Base-by-base conservation (phyloP, 2,113 vertebrate species). In the Pachycephala philippinensis region DNA sequence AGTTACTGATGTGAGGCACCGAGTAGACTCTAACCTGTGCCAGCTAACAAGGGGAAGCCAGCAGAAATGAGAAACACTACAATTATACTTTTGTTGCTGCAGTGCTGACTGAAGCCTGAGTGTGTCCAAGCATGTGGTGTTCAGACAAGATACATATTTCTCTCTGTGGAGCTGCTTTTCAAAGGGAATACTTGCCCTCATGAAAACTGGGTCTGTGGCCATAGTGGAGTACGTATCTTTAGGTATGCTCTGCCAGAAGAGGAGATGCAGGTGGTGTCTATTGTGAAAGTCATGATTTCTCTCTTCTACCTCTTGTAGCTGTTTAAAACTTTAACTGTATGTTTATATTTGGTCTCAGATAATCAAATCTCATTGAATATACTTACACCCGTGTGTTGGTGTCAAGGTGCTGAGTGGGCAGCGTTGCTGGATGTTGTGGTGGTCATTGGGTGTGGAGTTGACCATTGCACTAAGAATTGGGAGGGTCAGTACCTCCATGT, bases 391-490 rank as follows among this genome's bases (percentile, higher is more conserved):
- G 3, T 35, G 33, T 54, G 15, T 13, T 57, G 40, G 11, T 35
- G 22, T 30, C 5, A 9, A 4, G 28, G 16, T 39, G 15, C 18
- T 10, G 33, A 6, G 12, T 33, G 30, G 31, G 31, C 69, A 71
- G 21, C 0, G 0, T 1, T 1, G 3, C 17, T 52, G 87, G n/a
- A 3, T 33, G 39, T 53, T 18, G 37, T 50, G 45, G n/a, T 78
- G 45, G 44, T 52, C 14, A 0, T 0, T 56, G 47, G 4, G 31
- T 30, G n/a, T 21, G 10, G 42, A 57, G 63, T 69, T 81, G 28
- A 44, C 17, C 3, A 0, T 8, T n/a, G 56, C 18, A 2, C 7
- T 23, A 4, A 8, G 15, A 22, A 12, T 15, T 72, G 26, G 42
- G 23, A 77, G 39, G 27, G 20, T 8, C 9, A 1, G 0, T 9